Percentiles rank a stretch among this genome's conserved stretches.
Conservation (phyloP, 2,797 vertebrate species). For the Microctenopoma lineatum region DNA sequence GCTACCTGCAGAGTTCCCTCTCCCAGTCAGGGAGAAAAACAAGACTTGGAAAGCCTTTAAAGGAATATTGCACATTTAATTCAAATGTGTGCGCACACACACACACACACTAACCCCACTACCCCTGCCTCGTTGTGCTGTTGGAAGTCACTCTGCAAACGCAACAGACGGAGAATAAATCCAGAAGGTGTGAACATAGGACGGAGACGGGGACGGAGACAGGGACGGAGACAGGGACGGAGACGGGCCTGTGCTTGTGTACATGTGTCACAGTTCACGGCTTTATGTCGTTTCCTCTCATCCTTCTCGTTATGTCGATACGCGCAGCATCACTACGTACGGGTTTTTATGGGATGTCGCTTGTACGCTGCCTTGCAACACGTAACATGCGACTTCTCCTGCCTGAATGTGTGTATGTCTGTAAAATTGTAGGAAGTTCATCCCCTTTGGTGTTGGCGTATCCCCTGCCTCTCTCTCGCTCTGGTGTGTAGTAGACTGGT, state of each 20-base stretch:
- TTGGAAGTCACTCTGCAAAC: slow-evolving; percentile 23
- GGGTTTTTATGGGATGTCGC: slow-evolving; percentile 39
- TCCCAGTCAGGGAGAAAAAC: slow-evolving; percentile 54
- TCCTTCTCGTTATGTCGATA: slow-evolving; percentile 15
- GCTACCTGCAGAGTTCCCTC: slow-evolving; percentile 44
- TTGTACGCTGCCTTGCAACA: slow-evolving; percentile 58
- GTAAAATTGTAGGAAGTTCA: slow-evolving; percentile 61
- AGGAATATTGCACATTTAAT: slow-evolving; percentile 47
- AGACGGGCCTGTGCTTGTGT: not conserved
- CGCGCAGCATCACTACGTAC: slow-evolving; percentile 18
- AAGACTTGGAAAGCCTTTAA: slow-evolving; percentile 57
- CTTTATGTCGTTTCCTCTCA: slow-evolving; percentile 9
- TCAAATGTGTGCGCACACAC: slow-evolving; percentile 10
- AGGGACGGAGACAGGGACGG: not conserved
- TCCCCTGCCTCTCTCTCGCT: slow-evolving; percentile 12
- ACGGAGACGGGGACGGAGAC: not conserved
- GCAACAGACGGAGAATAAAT: slow-evolving; percentile 15
- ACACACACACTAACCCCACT: not conserved
- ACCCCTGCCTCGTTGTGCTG: too few relatives aligned
- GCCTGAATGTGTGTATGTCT: slow-evolving; percentile 48
- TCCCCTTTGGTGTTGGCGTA: slow-evolving; percentile 63
- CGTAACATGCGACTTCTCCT: slow-evolving; percentile 43
- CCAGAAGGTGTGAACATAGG: not conserved
- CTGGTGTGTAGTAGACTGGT: slow-evolving; percentile 57
- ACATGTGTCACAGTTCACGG: slow-evolving; percentile 6